These are phyloP conservation scores for Phalangium opilio DNA, from an alignment of 2,888 invertebrate species.

Conservation along the genomic window DNA sequence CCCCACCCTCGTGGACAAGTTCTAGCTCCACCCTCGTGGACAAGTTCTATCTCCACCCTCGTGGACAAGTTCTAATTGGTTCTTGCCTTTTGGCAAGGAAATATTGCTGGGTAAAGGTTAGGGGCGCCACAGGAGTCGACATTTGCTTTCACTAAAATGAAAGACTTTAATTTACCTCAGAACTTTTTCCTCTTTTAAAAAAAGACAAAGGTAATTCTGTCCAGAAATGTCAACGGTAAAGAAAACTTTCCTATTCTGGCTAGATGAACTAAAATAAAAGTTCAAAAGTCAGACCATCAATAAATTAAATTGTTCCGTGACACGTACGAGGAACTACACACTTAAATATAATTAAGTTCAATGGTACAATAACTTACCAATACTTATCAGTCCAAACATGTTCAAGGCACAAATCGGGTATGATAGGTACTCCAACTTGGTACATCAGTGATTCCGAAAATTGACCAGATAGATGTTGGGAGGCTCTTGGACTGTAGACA, in stretches of 20 bases:
- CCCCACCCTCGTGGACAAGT: no score
- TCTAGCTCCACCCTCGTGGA: no score
- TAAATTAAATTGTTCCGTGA: background rate
- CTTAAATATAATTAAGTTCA: slow-evolving; percentile 5
- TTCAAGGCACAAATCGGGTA: slow-evolving; percentile 74
- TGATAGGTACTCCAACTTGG: slow-evolving; percentile 45
- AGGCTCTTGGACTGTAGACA: slow-evolving; percentile 25
- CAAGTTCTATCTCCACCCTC: no score
- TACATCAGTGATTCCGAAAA: slow-evolving; percentile 22
- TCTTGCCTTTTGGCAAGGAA: no score
- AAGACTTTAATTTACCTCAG: slow-evolving; percentile 38
- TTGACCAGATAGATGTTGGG: slow-evolving; percentile 18
- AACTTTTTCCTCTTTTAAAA: slow-evolving; percentile 46
- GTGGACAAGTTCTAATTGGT: no score
- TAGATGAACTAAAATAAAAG: slow-evolving; percentile 28
- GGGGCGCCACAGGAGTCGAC: no score
- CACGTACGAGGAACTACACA: background rate
- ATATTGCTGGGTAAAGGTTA: no score
- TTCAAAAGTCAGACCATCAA: background rate
- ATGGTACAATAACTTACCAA: slow-evolving; percentile 32
- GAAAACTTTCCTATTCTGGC: slow-evolving; percentile 58
- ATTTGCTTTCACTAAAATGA: no score
- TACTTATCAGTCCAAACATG: slow-evolving; percentile 66
- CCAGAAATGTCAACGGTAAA: slow-evolving; percentile 70
- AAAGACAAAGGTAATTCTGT: slow-evolving; percentile 66